A percentile compares a stretch with the other conserved stretches of the same genome.
Evolutionary conservation across 2,113 vertebrate species (phyloP).

Genomic region (human (Homo sapiens)): DNA sequence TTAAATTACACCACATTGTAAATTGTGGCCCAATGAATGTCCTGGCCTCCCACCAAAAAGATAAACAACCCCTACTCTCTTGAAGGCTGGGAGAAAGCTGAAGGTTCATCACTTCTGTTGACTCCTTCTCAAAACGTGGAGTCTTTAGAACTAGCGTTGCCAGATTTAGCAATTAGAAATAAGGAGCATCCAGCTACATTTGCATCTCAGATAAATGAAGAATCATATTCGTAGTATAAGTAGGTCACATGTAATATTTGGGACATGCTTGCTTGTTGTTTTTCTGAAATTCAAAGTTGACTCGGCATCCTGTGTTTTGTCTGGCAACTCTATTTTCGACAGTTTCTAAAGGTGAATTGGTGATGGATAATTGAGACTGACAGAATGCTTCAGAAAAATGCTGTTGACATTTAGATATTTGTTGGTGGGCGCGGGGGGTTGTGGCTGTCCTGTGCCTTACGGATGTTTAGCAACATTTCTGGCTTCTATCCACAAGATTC

Average conservation of each 20-base stretch:
- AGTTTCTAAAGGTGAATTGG: background rate
- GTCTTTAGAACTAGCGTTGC: background rate
- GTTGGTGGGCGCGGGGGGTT: background rate
- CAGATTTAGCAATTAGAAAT: slow-evolving; percentile 16
- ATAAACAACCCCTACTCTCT: background rate
- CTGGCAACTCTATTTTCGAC: background rate
- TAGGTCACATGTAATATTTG: background rate
- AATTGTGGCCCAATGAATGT: background rate
- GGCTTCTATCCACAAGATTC: background rate
- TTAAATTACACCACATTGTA: background rate
- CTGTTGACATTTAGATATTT: background rate
- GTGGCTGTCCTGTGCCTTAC: background rate
- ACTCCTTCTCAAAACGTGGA: background rate
- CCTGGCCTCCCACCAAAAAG: background rate
- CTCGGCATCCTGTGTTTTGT: background rate
- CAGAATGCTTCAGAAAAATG: background rate
- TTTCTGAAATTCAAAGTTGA: slow-evolving; percentile 1
- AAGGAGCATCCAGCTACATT: background rate
- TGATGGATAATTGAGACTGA: background rate
- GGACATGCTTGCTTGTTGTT: background rate
- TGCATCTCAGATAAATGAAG: background rate
- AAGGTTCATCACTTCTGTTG: background rate
- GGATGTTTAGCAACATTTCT: background rate
- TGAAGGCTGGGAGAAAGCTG: background rate
- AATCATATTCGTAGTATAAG: background rate